Percentiles rank a stretch among this genome's conserved stretches.
phyloP scores from a whole-genome alignment of 2,113 vertebrate genomes.

The Leptobrachium ailaonicum region DNA sequence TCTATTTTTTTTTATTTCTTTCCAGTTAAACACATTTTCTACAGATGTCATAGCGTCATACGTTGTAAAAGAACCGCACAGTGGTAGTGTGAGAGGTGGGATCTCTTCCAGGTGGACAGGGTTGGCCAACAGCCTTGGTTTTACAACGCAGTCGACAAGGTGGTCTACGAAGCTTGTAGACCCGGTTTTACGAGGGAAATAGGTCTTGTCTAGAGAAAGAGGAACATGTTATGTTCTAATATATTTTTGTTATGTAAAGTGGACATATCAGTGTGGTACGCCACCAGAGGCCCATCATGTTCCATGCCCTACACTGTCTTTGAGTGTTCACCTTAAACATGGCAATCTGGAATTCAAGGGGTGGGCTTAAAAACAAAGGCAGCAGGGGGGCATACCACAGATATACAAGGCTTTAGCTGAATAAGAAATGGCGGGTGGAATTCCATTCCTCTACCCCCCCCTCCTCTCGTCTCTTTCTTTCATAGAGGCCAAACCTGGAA shows the following conservation, averaged over 20 bases:
- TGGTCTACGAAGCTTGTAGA: too few species aligned
- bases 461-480: not conserved
- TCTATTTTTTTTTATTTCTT: constrained; percentile 7
- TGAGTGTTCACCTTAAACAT: constrained; percentile 45
- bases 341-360: constrained; percentile 24
- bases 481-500: constrained; percentile 3
- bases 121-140: too few species aligned
- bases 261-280: too few species aligned
- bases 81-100: too few species aligned
- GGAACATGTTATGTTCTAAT: too few species aligned
- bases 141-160: too few species aligned
- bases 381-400: constrained; percentile 45
- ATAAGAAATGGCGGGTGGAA: constrained; percentile 25
- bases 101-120: too few species aligned
- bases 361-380: constrained; percentile 15
- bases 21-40: not conserved
- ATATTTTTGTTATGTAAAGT: too few species aligned
- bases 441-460: constrained; percentile 30
- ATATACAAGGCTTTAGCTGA: constrained; percentile 37
- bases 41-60: not conserved
- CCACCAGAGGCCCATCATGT: not conserved
- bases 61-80: too few species aligned
- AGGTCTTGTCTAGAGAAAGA: too few species aligned
- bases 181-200: too few species aligned
- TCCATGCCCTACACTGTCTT: not conserved